Conservation (phyloP, 2,797 vertebrate genomes). For the Myotis planiceps region DNA sequence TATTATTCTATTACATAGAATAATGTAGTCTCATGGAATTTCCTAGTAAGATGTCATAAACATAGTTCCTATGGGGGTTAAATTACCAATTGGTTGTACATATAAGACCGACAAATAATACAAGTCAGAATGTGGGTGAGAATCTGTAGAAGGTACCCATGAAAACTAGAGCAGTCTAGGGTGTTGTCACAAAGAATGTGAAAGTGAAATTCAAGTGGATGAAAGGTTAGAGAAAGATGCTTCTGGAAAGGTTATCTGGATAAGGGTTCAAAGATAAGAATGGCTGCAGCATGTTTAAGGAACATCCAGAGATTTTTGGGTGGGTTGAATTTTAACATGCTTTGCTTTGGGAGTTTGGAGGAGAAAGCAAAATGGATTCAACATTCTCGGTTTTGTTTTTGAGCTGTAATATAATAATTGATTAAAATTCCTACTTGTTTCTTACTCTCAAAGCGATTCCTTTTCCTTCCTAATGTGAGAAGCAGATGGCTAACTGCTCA, state of each 20-base stretch:
- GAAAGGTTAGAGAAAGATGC: background rate
- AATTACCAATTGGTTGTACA: background rate
- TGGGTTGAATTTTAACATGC: background rate
- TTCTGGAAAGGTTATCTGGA: background rate
- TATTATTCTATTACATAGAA: background rate
- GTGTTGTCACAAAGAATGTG: background rate
- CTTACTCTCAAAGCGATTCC: background rate
- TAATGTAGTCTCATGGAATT: background rate
- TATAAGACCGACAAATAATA: background rate
- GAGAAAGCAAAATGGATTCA: background rate
- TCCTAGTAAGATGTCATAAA: background rate
- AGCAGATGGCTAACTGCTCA: constrained; percentile 18
- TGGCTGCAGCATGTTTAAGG: background rate
- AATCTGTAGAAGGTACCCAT: background rate
- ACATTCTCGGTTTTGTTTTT: background rate
- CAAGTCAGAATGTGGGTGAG: background rate
- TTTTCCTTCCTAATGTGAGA: background rate
- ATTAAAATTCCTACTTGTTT: background rate
- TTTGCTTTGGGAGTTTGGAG: background rate
- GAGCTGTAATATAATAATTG: background rate
- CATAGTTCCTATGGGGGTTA: background rate
- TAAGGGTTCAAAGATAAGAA: background rate
- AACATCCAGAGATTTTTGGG: background rate
- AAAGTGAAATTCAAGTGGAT: background rate
- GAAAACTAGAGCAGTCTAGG: background rate